These are phyloP conservation scores for Philypnodon macrostomus DNA, from an alignment of 2,797 vertebrate species.

Conservation along the genomic window DNA sequence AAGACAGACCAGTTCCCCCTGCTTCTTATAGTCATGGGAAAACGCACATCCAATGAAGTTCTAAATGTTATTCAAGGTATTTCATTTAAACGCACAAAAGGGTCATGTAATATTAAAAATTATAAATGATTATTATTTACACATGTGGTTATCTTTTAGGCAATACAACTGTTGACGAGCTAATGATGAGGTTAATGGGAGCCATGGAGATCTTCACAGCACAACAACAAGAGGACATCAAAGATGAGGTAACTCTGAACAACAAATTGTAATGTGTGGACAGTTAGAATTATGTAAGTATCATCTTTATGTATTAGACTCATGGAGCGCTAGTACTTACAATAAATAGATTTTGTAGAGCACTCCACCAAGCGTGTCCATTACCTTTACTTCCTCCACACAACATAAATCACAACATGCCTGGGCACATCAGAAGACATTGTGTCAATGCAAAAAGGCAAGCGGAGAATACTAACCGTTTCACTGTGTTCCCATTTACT, in stretches of 20 bases:
- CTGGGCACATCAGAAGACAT: constrained; percentile 36
- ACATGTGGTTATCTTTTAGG: constrained; percentile 70
- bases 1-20: constrained; percentile 98
- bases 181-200: constrained; percentile 99
- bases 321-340: too few species aligned
- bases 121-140: neutral
- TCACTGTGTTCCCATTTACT: constrained; percentile 26
- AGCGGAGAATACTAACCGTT: constrained; percentile 28
- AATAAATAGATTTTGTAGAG: too few species aligned
- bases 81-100: neutral
- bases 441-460: constrained; percentile 25
- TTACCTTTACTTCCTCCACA: neutral
- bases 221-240: constrained; percentile 98
- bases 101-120: neutral
- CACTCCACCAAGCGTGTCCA: constrained; percentile 2
- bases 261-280: neutral
- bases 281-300: too few species aligned
- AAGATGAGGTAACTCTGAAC: constrained; percentile 87
- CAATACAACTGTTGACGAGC: constrained; percentile 97
- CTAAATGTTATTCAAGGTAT: constrained; percentile 99
- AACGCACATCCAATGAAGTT: constrained; percentile 97
- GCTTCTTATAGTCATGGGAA: constrained; percentile 97
- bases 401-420: constrained; percentile 36
- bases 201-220: constrained; percentile 98
- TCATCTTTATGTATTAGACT: too few species aligned